Base-by-base conservation (phyloP, 1,140 invertebrate genomes). In the Drosophila saltans region DNA sequence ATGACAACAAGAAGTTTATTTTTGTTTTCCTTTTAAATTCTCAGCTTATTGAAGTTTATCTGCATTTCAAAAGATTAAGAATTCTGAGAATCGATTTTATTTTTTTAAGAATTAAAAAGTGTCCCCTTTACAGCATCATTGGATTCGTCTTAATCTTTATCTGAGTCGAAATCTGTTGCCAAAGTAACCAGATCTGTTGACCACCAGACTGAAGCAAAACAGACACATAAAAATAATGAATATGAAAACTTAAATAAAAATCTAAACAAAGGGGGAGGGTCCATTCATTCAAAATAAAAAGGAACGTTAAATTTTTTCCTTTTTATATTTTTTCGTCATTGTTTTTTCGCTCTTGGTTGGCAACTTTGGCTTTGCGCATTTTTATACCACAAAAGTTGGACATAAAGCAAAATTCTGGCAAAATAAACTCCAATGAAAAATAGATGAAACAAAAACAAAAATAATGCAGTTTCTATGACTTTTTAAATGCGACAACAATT, bases 281-380 rank as follows among this genome's bases (percentile, higher is more conserved):
- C 48, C 58, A 60, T 58, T 62, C 58, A 21, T 48, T 9, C 6
- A 72, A 79, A 55, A 28, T 52, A 61, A 56, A 40, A 43, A 41
- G 62, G 72, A 63, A 33, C 11, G 45, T 48, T 40, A 2, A 11
- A 11, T 11, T 40, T 40, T 52, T 52, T 2, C 45, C 10, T 7
- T 48, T 24, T 43, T n/a, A 1, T 52, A 26, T 52, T 48, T 48
- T 40, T 40, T 11, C 1, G 10, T 40, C 39, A 2, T 48, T 48
- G 45, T 48, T 21, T 21, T 48, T 52, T 52, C 7, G 24, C 8
- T 26, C 26, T 52, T 52, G 45, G 24, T 26, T 59, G 63, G 57
- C 41, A 81, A 86, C 69, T 82, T 71, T 48, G 64, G 72, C 52
- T 85, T 82, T 82, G 79, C 79, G 72, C 33, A 76, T 82, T 86